phyloP scores from a whole-genome alignment of 2,797 vertebrate species.

The Graptemys geographica region DNA sequence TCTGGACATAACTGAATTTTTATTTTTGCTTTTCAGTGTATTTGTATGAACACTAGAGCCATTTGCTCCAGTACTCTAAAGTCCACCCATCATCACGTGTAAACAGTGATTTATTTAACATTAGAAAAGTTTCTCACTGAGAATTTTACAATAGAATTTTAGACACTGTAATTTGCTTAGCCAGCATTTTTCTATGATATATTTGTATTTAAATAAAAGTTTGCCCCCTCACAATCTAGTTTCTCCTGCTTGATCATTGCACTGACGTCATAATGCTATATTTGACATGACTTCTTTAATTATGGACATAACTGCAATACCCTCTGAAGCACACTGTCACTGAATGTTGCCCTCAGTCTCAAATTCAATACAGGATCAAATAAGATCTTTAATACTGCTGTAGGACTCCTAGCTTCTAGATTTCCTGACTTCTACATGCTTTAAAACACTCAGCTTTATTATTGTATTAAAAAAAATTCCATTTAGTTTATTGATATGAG shows the following conservation, averaged over 20 bases:
- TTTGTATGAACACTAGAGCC: neutral
- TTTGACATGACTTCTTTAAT: neutral
- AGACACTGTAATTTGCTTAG: neutral
- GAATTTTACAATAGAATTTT: neutral
- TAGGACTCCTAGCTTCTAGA: neutral
- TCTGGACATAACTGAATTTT: neutral
- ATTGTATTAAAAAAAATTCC: neutral
- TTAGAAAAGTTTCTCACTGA: neutral
- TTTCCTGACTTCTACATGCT: neutral
- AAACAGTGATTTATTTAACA: conserved; percentile 13
- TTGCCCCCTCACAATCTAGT: neutral
- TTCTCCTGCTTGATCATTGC: neutral
- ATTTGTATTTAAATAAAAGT: neutral
- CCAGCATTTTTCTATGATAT: neutral
- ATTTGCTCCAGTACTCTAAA: neutral
- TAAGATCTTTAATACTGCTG: neutral
- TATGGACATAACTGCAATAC: neutral
- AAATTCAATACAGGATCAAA: neutral
- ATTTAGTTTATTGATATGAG: neutral
- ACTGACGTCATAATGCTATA: neutral
- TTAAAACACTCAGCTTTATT: neutral
- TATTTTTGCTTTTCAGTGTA: neutral
- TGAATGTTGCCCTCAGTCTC: neutral
- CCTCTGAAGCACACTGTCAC: neutral
- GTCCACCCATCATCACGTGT: neutral